Conservation (phyloP, 64 coral and sea anemone species). For the Dendronephthya gigantea region DNA sequence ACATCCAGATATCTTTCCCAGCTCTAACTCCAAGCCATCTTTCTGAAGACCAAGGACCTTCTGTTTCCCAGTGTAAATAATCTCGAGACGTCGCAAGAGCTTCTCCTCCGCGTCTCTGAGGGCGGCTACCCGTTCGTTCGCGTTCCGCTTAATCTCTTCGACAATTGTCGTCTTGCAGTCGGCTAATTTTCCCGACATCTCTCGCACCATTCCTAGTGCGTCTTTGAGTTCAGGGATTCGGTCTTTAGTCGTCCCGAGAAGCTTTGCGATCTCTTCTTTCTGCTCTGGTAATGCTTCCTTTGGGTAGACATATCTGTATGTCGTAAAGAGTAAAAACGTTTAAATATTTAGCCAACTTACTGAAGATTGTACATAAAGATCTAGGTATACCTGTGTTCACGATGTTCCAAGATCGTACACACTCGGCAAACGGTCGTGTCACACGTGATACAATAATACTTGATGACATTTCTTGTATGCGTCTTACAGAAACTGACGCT, state of each 20-base stretch:
- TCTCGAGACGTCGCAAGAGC: conserved; percentile 50
- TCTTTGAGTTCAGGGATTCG: background rate
- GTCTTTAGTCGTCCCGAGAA: background rate
- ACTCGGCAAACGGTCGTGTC: conserved; percentile 94
- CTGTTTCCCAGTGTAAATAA: conserved; percentile 67
- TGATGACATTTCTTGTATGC: conserved; percentile 95
- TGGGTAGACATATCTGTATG: background rate
- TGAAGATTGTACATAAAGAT: background rate
- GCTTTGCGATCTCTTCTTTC: conserved; percentile 8
- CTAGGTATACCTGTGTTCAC: conserved; percentile 79
- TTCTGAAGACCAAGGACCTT: conserved; percentile 87
- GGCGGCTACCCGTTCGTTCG: conserved; percentile 46
- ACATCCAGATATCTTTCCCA: conserved; percentile 78
- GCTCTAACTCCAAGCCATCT: conserved; percentile 81
- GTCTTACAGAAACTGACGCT: conserved; percentile 85
- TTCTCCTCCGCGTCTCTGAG: conserved; percentile 51
- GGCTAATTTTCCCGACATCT: conserved; percentile 42
- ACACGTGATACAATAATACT: conserved; percentile 92
- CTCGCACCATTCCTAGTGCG: background rate
- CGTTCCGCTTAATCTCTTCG: conserved; percentile 69
- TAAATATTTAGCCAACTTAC: too few relatives aligned
- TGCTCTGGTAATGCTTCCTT: conserved; percentile 7
- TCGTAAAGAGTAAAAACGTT: background rate
- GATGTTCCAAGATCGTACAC: conserved; percentile 85
- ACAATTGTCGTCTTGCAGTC: conserved; percentile 68